Percentiles rank a stretch among this genome's conserved stretches.
Evolutionary conservation across 2,888 invertebrate species (phyloP).

Genomic region (Acrobasis consociella): DNA sequence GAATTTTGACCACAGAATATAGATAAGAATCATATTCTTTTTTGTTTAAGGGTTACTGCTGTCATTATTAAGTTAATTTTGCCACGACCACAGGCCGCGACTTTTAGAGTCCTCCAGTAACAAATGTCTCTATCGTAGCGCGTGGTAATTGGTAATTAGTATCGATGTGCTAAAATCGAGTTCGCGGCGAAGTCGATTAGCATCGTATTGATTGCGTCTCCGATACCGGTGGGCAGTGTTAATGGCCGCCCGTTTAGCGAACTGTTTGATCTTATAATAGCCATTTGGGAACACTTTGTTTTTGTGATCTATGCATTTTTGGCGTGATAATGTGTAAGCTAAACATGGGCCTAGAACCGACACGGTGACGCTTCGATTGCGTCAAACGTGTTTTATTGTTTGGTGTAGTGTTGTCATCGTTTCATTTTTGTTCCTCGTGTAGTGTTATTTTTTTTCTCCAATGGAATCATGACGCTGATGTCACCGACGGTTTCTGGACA

Average conservation of each 20-base stretch:
- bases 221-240: constrained; percentile 66
- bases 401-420: constrained; percentile 66
- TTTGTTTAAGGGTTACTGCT: background rate
- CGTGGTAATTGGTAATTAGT: constrained; percentile 72
- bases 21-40: constrained; percentile 15
- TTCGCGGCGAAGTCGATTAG: constrained; percentile 63
- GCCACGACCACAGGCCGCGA: background rate
- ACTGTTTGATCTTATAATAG: constrained; percentile 68
- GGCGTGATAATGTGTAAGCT: constrained; percentile 59
- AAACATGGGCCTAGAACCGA: constrained; percentile 51
- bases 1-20: background rate
- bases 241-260: constrained; percentile 64
- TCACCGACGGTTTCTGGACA: constrained; percentile 69
- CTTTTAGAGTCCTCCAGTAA: constrained; percentile 23
- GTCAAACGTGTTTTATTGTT: constrained; percentile 59
- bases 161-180: constrained; percentile 71
- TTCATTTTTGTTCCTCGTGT: constrained; percentile 58
- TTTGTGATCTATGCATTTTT: constrained; percentile 68
- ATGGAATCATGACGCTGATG: constrained; percentile 66
- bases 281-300: constrained; percentile 67
- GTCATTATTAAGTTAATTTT: background rate
- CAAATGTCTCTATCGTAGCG: constrained; percentile 52
- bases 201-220: constrained; percentile 63
- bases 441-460: constrained; percentile 60
- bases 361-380: constrained; percentile 57